Base-by-base conservation (phyloP, 2,888 invertebrate genomes). In the Drosophila neonasuta region DNA sequence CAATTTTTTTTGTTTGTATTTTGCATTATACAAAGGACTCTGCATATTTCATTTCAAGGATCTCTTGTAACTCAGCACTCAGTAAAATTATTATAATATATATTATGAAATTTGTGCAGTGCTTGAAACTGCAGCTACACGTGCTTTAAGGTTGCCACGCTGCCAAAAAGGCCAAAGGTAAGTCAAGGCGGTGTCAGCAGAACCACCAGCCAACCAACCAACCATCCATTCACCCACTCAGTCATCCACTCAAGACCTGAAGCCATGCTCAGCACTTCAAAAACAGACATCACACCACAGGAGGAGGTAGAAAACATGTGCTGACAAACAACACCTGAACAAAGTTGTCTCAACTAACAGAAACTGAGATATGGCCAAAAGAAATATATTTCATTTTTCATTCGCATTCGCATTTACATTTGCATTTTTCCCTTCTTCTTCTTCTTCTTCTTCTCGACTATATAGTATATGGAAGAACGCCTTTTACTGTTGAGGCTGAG, bases 101-200 rank as follows among this genome's bases (percentile, higher is more conserved):
- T 52, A 63, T 62, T 71, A 70, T 58, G 49, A 55, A 49, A 71
- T 52, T 45, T 36, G 17, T 17, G 44, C 36, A 46, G 39, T 55
- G 58, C 42, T 44, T 49, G 24, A 39, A 61, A 59, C 24, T 59
- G 55, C 62, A 59, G 39, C 24, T 55, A 45, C 51, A 63, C 57
- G 55, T 59, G 55, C 56, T 63, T 70, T 57, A 65, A 61, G 34
- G 42, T 54, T 55, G 71, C 71, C 45, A 61, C 8, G 67, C 42
- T 75, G 71, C 64, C 76, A 71, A 74, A 76, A 76, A 76, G 70
- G 74, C 55, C 77, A 76, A 77, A 77, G 78, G 78, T 65, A 77
- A 74, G 67, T 63, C 67, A 65, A 65, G 69, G 44, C 62, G 59
- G 46, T 63, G 64, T 68, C 58, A 56, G 30, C 32, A n/a, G 32